Base-by-base conservation (phyloP, 2,797 vertebrate species). In the Mormyrus proboscirostris region DNA sequence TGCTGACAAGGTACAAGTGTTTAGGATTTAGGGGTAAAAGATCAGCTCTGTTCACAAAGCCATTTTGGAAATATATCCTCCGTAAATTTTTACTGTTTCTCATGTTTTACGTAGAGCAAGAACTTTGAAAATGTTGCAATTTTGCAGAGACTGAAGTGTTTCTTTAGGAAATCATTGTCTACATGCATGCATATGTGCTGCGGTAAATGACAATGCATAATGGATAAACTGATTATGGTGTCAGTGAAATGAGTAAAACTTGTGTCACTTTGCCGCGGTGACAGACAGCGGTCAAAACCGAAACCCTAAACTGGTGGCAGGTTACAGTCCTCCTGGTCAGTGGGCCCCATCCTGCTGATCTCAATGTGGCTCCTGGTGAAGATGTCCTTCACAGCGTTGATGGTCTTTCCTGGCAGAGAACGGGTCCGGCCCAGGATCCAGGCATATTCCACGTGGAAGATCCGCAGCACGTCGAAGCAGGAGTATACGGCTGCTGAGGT, bases 351-450 rank as follows among this genome's bases (percentile, higher is more conserved):
- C 91, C 73, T 90, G 86, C 2, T 92, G 50, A 96, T 89, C 82
- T 95, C 92, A 14, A 96, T 93, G 7, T 94, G 93, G 59, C 95
- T 94, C 0, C 3, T 33, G 0, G 82, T 65, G 89, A 96, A 90
- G 88, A 95, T 90, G 3, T 94, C 82, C 89, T 94, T 92, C 90
- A 94, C 94, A 0, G 93, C 92, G 0, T 3, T 89, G 25, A 96
- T 25, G 0, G 92, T 92, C 8, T 92, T 90, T 0, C n/a, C 16
- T 0, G 94, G 90, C 33, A 94, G 90, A 88, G 93, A 93, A 16
- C 95, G 95, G 0, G 94, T 92, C 2, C 96, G 95, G 2, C 94
- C 89, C 14, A 96, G 94, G 90, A 96, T 96, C 95, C 95, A 96
- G 90, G 95, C 95, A 12, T 88, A 96, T 1, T 95, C 95, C 0